phyloP scores from a whole-genome alignment of 2,888 invertebrate species.

The Cephus rjabovi region DNA sequence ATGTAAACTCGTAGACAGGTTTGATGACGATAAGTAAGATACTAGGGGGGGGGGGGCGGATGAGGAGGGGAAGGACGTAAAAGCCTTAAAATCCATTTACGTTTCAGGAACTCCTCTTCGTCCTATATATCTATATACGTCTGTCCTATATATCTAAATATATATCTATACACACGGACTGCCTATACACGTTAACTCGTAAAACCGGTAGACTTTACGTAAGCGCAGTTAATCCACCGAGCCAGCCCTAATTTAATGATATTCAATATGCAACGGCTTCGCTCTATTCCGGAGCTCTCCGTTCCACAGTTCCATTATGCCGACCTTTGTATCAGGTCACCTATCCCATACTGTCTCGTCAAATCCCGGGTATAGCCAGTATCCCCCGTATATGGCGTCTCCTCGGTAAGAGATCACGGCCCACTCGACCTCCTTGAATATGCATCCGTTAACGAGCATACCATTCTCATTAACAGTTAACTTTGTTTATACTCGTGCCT shows the following conservation, averaged over 20 bases:
- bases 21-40: background rate
- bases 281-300: background rate
- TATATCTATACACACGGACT: constrained; percentile 7
- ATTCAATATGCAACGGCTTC: constrained; percentile 44
- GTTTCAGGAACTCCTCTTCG: background rate
- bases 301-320: constrained; percentile 28
- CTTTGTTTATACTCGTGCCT: background rate
- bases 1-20: background rate
- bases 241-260: constrained; percentile 46
- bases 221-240: constrained; percentile 42
- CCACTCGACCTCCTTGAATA: background rate
- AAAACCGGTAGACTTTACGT: constrained; percentile 40
- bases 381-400: background rate
- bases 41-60: background rate
- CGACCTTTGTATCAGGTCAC: constrained; percentile 33
- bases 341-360: background rate
- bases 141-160: background rate
- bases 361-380: background rate
- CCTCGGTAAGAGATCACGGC: background rate
- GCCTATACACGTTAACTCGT: constrained; percentile 34
- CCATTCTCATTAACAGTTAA: background rate
- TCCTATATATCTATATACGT: background rate
- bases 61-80: constrained; percentile 10
- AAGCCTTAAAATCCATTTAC: constrained; percentile 1
- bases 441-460: background rate